These are phyloP conservation scores for Cephus pulcher DNA, from an alignment of 2,888 invertebrate species.

Conservation along the genomic window DNA sequence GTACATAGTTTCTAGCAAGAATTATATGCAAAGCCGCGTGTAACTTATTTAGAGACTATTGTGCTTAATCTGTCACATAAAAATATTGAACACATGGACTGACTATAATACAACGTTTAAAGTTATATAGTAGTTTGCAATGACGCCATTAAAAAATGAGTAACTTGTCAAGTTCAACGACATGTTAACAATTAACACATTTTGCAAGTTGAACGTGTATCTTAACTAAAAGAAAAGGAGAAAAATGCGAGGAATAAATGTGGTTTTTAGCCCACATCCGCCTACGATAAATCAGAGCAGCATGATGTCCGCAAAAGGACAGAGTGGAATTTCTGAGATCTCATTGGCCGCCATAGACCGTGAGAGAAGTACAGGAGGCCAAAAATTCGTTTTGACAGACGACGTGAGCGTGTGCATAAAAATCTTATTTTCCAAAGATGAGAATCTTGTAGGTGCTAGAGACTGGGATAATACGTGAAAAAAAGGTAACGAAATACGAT, in stretches of 20 bases:
- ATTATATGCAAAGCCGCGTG: no score
- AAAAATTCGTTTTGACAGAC: neutral
- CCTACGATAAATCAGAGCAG: neutral
- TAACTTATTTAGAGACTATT: neutral
- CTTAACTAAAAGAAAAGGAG: neutral
- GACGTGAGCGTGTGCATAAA: no score
- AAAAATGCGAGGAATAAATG: neutral
- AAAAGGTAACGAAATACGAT: no score
- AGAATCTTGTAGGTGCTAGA: no score
- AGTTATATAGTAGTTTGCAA: neutral
- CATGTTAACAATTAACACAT: neutral
- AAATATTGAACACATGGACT: neutral
- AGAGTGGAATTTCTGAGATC: slow-evolving; percentile 27
- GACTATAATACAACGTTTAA: neutral
- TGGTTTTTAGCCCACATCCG: neutral
- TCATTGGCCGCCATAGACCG: slow-evolving; percentile 28
- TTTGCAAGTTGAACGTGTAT: neutral
- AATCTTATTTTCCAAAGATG: no score
- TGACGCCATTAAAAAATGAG: neutral
- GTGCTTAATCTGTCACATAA: neutral
- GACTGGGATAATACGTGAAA: no score
- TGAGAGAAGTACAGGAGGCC: slow-evolving; percentile 11
- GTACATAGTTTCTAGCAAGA: no score
- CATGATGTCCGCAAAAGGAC: slow-evolving; percentile 32
- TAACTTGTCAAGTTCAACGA: neutral